Evolutionary conservation across 2,113 vertebrate genomes (phyloP), one percentile per base, ranked within the genome.

Genomic region (Perca flavescens): DNA sequence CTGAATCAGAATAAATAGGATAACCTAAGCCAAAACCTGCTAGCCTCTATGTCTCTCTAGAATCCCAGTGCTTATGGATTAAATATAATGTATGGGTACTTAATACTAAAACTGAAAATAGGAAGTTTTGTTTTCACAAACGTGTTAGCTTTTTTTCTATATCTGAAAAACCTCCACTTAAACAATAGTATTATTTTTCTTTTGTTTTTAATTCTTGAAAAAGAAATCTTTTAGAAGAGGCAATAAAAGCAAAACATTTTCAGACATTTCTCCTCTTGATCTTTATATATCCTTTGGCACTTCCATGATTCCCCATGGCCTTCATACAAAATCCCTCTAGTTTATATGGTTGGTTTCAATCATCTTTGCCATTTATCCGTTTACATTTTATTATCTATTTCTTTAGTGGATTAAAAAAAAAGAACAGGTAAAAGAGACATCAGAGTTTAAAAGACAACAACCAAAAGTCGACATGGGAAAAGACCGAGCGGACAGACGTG

Each of bases 401-500:
- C 8, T 77, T 10, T 54, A 46, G 21, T 66, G 14, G 57, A 52
- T 57, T 17, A n/a, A 83, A 46, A 76, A 76, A 25, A 40, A 57
- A 31, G 25, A 57, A 34, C 34, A 64, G 3, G 13, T 10, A 16
- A n/a, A 67, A 25, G 16, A 12, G 31, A 70, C 25, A 28, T 47
- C 79, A 34, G 46, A 49, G 16, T 68, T n/a, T 28, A 28, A 28
- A 75, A 66, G 25, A 58, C 21, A 60, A 22, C 10, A 65, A n/a
- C n/a, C 5, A 19, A 43, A 2, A 25, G 25, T 15, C 22, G 25
- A 31, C 13, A 46, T 53, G 43, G 64, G 71, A 73, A 68, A 47
- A 65, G 56, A 52, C 22, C 63, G 54, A 52, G 62, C 78, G 14
- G 79, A 40, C 6, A 25, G 80, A 74, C 67, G 53, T 56, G 69